These are phyloP conservation scores for Tretioscincus oriximinensis DNA, from an alignment of 2,113 vertebrate genomes.

Conservation along the genomic window DNA sequence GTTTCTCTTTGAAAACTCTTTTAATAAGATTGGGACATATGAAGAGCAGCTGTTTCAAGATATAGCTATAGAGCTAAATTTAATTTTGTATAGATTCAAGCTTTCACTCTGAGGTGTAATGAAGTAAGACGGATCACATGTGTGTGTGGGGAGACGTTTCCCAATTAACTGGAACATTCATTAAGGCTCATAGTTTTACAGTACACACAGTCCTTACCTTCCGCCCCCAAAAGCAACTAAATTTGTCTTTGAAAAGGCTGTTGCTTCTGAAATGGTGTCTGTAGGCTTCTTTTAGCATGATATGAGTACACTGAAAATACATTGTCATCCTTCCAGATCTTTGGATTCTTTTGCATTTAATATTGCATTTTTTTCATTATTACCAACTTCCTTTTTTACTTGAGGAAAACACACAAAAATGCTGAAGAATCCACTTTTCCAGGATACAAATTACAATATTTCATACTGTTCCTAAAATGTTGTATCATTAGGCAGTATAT, in stretches of 20 bases:
- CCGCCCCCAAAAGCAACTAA: slow-evolving; percentile 18
- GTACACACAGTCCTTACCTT: slow-evolving; percentile 40
- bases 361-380: neutral
- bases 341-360: neutral
- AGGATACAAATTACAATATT: neutral
- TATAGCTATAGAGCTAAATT: slow-evolving; percentile 33
- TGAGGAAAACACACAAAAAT: too few relatives aligned
- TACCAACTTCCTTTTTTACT: too few relatives aligned
- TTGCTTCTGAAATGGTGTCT: slow-evolving; percentile 52
- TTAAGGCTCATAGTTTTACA: slow-evolving; percentile 46
- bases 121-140: neutral
- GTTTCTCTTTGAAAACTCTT: slow-evolving; percentile 51
- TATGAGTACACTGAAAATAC: neutral
- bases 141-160: neutral
- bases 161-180: slow-evolving; percentile 29
- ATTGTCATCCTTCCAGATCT: slow-evolving; percentile 26
- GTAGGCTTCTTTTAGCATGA: slow-evolving; percentile 26
- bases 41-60: slow-evolving; percentile 44
- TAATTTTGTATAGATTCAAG: slow-evolving; percentile 34
- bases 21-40: slow-evolving; percentile 10
- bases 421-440: neutral
- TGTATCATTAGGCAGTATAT: neutral
- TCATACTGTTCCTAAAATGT: neutral
- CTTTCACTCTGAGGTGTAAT: slow-evolving; percentile 9
- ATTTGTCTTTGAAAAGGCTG: slow-evolving; percentile 16